Evolutionary conservation across 2,888 invertebrate genomes (phyloP), one percentile per base, ranked within the genome.

Genomic region (Chromoteleia sp.): DNA sequence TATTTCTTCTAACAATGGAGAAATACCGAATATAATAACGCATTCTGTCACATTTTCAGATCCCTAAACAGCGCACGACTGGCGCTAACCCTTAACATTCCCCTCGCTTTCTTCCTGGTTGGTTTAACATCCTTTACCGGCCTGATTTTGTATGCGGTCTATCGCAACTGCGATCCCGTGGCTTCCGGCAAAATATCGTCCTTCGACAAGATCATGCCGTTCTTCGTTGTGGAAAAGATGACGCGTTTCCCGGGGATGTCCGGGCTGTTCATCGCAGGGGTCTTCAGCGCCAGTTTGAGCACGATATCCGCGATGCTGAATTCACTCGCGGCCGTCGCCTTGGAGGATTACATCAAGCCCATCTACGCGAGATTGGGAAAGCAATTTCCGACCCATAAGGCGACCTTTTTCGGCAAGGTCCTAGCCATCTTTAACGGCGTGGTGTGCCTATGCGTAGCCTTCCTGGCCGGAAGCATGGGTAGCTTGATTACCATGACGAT

Each of bases 291-390:
- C 0, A 96, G 97, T 0, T 93, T 98, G 2, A 98, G 98, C 50
- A 98, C 98, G 0, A 95, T 98, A 63, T 98, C 98, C 0, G 97
- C 98, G 0, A 95, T 97, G 15, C 94, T 98, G 77, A 98, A 98
- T 88, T 97, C 98, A 0, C 93, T 98, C 36, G 96, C 98, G 0
- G 98, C 98, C 0, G 96, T 98, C 8, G 96, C 97, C 0, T 92
- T 98, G 19, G 96, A 97, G 87, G 98, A 98, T 92, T 97, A 98
- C 86, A 92, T 98, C 1, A 95, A 95, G 87, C 92, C 92, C 0
- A 2, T 87, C 12, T 91, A 87, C 75, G 45, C 54, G 4, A 74
- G 70, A 52, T 95, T 83, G 75, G 94, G 94, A 33, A 94, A 95
- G 48, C 94, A 94, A 79, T 92, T 97, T 84, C 94, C 95, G 0